phyloP scores from a whole-genome alignment of 2,113 vertebrate species.

The Solea solea region DNA sequence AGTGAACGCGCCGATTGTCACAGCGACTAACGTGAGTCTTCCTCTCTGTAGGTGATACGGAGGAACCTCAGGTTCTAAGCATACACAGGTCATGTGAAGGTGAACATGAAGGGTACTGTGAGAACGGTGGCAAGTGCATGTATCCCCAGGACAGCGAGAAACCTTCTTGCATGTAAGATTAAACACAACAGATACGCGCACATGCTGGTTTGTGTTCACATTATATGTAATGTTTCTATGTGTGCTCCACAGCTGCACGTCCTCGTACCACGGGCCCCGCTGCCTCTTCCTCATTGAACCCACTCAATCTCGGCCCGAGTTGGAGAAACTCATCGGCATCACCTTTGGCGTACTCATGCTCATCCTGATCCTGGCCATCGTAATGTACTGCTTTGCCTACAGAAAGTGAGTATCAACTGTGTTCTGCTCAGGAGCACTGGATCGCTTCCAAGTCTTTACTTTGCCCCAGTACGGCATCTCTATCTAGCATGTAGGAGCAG shows the following conservation, averaged over 20 bases:
- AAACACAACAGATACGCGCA: background rate
- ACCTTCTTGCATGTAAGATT: conserved; percentile 75
- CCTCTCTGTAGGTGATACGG: conserved; percentile 49
- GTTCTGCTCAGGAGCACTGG: background rate
- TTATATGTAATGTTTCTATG: background rate
- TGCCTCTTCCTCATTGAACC: conserved; percentile 34
- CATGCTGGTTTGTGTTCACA: conserved; percentile 46
- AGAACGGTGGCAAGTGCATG: conserved; percentile 71
- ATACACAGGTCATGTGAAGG: conserved; percentile 51
- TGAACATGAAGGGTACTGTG: conserved; percentile 59
- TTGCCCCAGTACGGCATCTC: background rate
- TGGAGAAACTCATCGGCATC: conserved; percentile 68
- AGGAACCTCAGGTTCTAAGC: conserved; percentile 23
- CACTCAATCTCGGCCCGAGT: accelerated
- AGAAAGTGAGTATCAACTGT: conserved; percentile 63
- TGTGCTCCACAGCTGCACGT: conserved; percentile 65
- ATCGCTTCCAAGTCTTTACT: background rate
- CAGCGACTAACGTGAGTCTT: background rate
- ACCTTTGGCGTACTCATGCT: conserved; percentile 60
- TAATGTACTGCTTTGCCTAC: conserved; percentile 45
- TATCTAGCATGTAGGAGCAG: background rate
- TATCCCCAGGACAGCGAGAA: conserved; percentile 63
- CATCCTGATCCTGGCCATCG: conserved; percentile 30
- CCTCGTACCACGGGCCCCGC: conserved; percentile 48
- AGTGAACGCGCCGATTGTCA: too few relatives aligned